Percentiles rank a stretch among this genome's conserved stretches.
phyloP scores from a whole-genome alignment of 2,113 vertebrate genomes.

The Genyomyrus donnyi region DNA sequence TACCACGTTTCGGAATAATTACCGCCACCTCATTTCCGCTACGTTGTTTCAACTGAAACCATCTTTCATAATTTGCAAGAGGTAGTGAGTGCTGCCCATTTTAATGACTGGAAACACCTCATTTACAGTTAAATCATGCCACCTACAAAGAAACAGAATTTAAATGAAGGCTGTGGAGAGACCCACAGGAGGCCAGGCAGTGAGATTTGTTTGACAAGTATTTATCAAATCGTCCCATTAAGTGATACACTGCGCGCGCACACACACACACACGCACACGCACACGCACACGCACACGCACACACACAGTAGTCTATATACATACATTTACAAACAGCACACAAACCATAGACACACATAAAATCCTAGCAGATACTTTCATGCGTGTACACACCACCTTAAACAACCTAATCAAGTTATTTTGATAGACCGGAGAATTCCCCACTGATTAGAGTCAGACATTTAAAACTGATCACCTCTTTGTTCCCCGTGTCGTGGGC shows the following conservation, averaged over 20 bases:
- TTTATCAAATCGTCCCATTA: conserved; percentile 34
- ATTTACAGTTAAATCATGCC: conserved; percentile 43
- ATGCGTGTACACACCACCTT: neutral
- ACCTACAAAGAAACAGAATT: conserved; percentile 32
- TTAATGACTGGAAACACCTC: conserved; percentile 29
- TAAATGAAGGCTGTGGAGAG: conserved; percentile 23
- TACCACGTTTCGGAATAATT: conserved; percentile 29
- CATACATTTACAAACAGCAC: conserved; percentile 4
- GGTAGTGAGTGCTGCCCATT: conserved; percentile 25
- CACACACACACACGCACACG: neutral
- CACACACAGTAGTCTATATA: neutral
- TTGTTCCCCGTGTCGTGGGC: conserved; percentile 2
- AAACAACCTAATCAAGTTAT: neutral
- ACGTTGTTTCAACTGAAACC: conserved; percentile 14
- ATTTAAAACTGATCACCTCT: conserved; percentile 4
- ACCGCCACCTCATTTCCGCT: conserved; percentile 16
- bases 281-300: neutral
- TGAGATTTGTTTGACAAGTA: conserved; percentile 41
- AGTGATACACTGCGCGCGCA: conserved; percentile 16
- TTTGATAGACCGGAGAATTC: neutral
- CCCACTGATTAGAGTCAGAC: neutral
- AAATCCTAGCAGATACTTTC: neutral
- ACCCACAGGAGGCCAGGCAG: conserved; percentile 12
- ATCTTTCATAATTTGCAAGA: conserved; percentile 25
- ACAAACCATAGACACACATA: conserved; percentile 7